Percentiles rank a stretch among this genome's conserved stretches.
Conservation (phyloP, 2,797 vertebrate genomes). For the Acrossocheilus fasciatus region DNA sequence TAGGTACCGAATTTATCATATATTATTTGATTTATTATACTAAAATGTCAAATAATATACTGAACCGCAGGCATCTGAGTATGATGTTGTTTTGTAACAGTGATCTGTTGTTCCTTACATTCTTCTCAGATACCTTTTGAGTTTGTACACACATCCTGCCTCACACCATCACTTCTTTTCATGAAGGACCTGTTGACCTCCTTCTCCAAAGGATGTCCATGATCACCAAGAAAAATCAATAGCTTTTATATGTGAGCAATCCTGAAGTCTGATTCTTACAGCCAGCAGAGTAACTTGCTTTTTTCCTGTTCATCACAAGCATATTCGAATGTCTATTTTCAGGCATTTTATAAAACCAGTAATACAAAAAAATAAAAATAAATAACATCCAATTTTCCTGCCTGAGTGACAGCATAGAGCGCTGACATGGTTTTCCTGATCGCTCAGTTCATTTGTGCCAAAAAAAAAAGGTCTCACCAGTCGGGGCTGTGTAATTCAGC, state of each 20-base stretch:
- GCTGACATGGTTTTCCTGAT: slow-evolving; percentile 28
- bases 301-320: slow-evolving; percentile 1
- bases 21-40: neutral
- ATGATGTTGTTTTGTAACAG: slow-evolving; percentile 7
- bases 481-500: slow-evolving; percentile 49
- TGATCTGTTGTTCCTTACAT: neutral
- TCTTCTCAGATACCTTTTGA: neutral
- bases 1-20: neutral
- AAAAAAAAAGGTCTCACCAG: slow-evolving; percentile 23
- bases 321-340: neutral
- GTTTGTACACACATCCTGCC: slow-evolving; percentile 24
- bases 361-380: neutral
- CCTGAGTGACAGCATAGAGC: neutral
- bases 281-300: neutral
- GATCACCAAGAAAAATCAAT: slow-evolving; percentile 47
- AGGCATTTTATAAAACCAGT: slow-evolving; percentile 30
- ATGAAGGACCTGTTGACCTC: slow-evolving; percentile 49
- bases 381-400: neutral
- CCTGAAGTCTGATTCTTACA: slow-evolving; percentile 25
- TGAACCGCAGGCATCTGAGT: neutral
- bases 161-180: slow-evolving; percentile 39
- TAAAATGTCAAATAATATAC: neutral
- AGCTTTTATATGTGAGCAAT: slow-evolving; percentile 9
- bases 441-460: slow-evolving; percentile 20
- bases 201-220: slow-evolving; percentile 22